Conservation (phyloP, 2,888 invertebrate species). For the Hesperia comma region DNA sequence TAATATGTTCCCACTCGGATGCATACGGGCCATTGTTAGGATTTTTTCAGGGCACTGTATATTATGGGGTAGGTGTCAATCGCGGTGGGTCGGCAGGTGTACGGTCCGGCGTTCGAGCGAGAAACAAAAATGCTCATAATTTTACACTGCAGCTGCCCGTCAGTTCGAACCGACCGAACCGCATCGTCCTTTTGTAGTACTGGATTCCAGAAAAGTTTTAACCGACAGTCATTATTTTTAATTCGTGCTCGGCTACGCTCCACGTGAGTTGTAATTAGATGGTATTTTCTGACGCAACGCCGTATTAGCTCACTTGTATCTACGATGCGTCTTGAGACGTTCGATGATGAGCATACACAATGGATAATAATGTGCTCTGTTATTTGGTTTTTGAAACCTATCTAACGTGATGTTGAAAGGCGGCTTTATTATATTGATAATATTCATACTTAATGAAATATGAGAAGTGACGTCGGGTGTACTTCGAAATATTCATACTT, state of each 20-base stretch:
- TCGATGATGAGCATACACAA: constrained; percentile 35
- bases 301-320: constrained; percentile 46
- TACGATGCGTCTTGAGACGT: constrained; percentile 39
- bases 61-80: constrained; percentile 83
- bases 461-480: constrained; percentile 23
- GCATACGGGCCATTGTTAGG: constrained; percentile 75
- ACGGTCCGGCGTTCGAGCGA: constrained; percentile 53
- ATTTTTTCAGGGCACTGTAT: constrained; percentile 69
- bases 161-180: constrained; percentile 64
- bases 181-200: constrained; percentile 69
- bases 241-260: constrained; percentile 60
- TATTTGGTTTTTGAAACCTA: constrained; percentile 19
- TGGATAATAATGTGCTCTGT: constrained; percentile 32
- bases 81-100: constrained; percentile 77
- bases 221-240: constrained; percentile 70
- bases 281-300: constrained; percentile 49
- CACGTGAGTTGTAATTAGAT: constrained; percentile 56
- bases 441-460: constrained; percentile 29
- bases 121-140: constrained; percentile 81
- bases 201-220: constrained; percentile 72
- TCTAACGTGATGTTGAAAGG: constrained; percentile 28
- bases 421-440: constrained; percentile 11
- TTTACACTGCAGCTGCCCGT: constrained; percentile 81
- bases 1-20: constrained; percentile 82
- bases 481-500: constrained; percentile 23